Percentiles rank a stretch among this genome's conserved stretches.
Conservation (phyloP, 92 coral and sea anemone species). For the Pocillopora grandis region DNA sequence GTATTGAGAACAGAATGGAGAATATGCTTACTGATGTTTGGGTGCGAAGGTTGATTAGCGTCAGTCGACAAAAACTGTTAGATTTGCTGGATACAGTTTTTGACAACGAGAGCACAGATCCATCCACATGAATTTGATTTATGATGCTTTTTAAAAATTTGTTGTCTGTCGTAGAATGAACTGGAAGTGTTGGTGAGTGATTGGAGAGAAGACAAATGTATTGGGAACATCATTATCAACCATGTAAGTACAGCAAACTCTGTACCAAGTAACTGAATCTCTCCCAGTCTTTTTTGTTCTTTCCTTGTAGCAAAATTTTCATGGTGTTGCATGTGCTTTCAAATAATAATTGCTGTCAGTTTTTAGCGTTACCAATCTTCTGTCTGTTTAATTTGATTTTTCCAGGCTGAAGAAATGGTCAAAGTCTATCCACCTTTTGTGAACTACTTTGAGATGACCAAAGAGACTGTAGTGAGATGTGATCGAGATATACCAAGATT, state of each 20-base stretch:
- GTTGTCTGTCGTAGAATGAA: slow-evolving; percentile 53
- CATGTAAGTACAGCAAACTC: slow-evolving; percentile 60
- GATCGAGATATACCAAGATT: slow-evolving; percentile 91
- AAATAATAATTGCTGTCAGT: not conserved
- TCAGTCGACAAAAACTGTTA: too few species aligned
- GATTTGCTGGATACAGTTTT: too few species aligned
- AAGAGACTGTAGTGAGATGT: slow-evolving; percentile 87
- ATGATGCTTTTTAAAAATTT: not conserved
- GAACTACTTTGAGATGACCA: slow-evolving; percentile 98
- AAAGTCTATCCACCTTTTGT: slow-evolving; percentile 97
- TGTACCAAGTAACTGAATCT: not conserved
- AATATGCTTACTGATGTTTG: too few species aligned
- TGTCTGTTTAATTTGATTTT: not conserved
- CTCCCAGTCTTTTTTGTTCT: not conserved
- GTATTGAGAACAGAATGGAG: too few species aligned
- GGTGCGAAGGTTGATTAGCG: too few species aligned
- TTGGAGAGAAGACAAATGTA: slow-evolving; percentile 94
- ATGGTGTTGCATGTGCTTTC: not conserved
- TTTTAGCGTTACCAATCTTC: not conserved
- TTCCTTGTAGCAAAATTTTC: not conserved
- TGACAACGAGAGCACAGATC: too few species aligned
- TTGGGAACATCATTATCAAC: slow-evolving; percentile 80
- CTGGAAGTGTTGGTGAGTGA: slow-evolving; percentile 73
- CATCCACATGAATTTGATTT: not conserved
- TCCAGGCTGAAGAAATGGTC: slow-evolving; percentile 89